Evolutionary conservation across 2,797 vertebrate genomes (phyloP), one percentile per base, ranked within the genome.

Genomic region (Monodelphis domestica): DNA sequence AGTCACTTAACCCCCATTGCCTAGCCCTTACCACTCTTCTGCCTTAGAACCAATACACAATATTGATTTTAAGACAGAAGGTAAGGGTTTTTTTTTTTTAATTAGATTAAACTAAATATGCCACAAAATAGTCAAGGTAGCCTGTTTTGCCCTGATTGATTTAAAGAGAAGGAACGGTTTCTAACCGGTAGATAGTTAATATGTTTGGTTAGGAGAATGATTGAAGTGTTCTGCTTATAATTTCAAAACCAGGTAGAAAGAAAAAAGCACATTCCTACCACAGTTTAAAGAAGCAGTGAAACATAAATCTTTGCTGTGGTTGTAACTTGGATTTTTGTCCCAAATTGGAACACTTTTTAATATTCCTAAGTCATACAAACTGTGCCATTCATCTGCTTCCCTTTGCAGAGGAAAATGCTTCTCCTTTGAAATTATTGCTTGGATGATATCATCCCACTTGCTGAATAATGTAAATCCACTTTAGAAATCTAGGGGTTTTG

Each of bases 401-500:
- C 38, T 84, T 84, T 50, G 70, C 38, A 84, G 38, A 50, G 38
- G 84, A 84, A 78, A 50, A 1, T 89, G 51, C n/a, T 30, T 14
- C 55, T 70, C 45, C 89, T 94, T 89, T 59, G 51, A 52, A 53
- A 94, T 54, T 89, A 24, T 78, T 56, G 50, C 7, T 70, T 38
- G 28, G 51, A 50, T 90, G 55, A 56, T 15, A 54, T 3, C 54
- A 1, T 51, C 53, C 17, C 93, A 30, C n/a, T 93, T 63, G 91
- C 51, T 89, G 87, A 78, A 90, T 54, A 90, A 90, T 84, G 53
- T 33, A 91, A 90, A 94, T 54, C 38, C 87, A 26, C 24, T 88
- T 89, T 91, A 88, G 29, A 14, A 53, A 57, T 88, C 45, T 54
- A 57, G 87, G 63, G 53, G 17, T 55, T 89, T 91, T 89, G 33